Percentiles rank a stretch among this genome's conserved stretches.
phyloP scores from a whole-genome alignment of 2,888 invertebrate genomes.

The Steinernema carpocapsae region DNA sequence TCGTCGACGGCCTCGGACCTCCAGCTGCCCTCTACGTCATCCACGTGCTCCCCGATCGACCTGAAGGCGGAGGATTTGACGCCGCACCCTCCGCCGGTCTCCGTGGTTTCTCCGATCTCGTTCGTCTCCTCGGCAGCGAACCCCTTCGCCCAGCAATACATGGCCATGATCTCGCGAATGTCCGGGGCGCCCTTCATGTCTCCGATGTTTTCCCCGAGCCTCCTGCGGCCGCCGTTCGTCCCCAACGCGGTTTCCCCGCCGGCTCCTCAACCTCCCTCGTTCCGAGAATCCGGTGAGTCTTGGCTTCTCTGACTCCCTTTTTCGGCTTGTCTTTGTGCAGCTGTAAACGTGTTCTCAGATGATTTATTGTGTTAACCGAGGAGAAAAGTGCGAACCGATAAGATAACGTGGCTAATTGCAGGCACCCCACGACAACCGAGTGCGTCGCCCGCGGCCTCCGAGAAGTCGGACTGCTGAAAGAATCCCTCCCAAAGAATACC shows the following conservation, averaged over 20 bases:
- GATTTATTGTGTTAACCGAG: constrained; percentile 17
- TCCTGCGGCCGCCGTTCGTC: constrained; percentile 14
- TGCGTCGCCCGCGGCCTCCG: constrained; percentile 29
- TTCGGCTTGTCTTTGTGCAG: background rate
- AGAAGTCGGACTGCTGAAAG: constrained; percentile 21
- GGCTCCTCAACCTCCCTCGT: background rate
- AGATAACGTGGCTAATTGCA: constrained; percentile 22
- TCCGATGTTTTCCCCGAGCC: constrained; percentile 3
- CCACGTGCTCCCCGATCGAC: constrained; percentile 15
- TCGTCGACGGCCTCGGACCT: background rate
- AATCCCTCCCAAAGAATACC: background rate
- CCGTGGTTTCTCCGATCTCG: constrained; percentile 15
- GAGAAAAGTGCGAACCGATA: constrained; percentile 11
- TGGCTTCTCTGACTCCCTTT: too few species aligned
- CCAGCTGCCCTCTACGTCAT: background rate
- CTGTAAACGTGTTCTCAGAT: constrained; percentile 33
- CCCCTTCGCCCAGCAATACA: constrained; percentile 32
- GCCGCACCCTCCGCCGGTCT: background rate
- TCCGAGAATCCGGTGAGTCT: background rate
- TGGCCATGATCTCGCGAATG: constrained; percentile 27
- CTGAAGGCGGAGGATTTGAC: background rate
- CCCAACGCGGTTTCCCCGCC: background rate
- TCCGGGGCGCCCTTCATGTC: constrained; percentile 12
- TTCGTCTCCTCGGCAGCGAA: constrained; percentile 30
- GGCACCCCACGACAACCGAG: constrained; percentile 23